These are phyloP conservation scores for Bombus sibiricus DNA, from an alignment of 1,140 invertebrate genomes.

Conservation along the genomic window DNA sequence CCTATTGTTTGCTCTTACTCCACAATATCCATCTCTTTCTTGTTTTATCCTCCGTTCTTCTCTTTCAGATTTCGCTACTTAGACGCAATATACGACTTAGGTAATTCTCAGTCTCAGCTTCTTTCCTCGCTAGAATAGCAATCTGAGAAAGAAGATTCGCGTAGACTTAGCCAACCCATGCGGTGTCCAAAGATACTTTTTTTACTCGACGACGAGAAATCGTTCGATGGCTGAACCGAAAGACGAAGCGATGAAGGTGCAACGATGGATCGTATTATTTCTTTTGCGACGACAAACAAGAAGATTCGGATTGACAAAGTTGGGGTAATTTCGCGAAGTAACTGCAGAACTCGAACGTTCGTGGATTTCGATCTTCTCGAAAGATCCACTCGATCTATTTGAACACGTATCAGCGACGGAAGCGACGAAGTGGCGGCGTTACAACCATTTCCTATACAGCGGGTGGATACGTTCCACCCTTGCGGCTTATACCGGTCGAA, in stretches of 20 bases:
- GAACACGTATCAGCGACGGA: neutral
- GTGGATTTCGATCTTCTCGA: neutral
- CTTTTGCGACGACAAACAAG: no score
- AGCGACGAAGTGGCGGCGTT: neutral
- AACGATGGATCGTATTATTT: neutral
- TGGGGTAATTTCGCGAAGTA: neutral
- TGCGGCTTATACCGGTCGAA: neutral
- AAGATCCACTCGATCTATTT: neutral
- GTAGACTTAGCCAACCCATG: rapidly evolving
- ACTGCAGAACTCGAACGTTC: neutral
- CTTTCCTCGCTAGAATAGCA: no score
- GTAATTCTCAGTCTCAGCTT: no score
- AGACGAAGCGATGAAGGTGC: neutral
- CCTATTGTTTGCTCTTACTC: no score
- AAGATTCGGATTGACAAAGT: neutral
- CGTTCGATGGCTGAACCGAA: neutral
- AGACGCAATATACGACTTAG: no score
- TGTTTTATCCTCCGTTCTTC: neutral
- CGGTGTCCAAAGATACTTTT: no score
- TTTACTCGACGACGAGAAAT: no score
- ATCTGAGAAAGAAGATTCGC: no score
- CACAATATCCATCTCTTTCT: neutral
- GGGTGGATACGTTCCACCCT: neutral
- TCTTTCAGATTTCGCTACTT: no score
- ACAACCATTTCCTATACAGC: conserved; percentile 13